These are phyloP conservation scores for Sporophila hypoxantha DNA, from an alignment of 2,113 vertebrate species.

Conservation along the genomic window DNA sequence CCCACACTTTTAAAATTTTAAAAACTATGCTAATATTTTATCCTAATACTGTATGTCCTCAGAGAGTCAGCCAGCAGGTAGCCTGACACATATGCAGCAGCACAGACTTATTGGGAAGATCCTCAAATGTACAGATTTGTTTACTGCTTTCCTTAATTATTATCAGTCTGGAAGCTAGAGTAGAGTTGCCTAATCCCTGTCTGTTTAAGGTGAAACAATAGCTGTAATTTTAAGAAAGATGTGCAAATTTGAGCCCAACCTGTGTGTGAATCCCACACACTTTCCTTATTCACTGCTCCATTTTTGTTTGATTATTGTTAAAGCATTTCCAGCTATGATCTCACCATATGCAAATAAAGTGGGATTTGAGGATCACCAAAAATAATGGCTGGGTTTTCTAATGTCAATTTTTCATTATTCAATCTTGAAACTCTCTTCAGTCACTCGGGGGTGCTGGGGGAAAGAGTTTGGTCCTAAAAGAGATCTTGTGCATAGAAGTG, in stretches of 20 bases:
- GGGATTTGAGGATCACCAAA: background rate
- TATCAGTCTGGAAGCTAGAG: background rate
- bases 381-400: background rate
- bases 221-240: background rate
- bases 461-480: background rate
- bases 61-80: background rate
- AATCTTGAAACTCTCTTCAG: background rate
- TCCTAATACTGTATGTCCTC: background rate
- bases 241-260: background rate
- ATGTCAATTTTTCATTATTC: background rate
- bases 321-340: conserved; percentile 1
- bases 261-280: background rate
- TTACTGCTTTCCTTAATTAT: background rate
- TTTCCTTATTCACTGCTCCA: background rate
- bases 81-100: background rate
- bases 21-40: background rate
- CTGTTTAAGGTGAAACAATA: background rate
- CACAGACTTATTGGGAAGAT: background rate
- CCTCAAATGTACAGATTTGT: background rate
- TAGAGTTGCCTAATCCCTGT: background rate
- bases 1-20: background rate
- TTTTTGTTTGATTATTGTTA: conserved; percentile 6
- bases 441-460: accelerated
- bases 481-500: background rate
- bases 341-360: background rate